Conservation (phyloP, 2,113 vertebrate genomes). For the Grallaria varia region DNA sequence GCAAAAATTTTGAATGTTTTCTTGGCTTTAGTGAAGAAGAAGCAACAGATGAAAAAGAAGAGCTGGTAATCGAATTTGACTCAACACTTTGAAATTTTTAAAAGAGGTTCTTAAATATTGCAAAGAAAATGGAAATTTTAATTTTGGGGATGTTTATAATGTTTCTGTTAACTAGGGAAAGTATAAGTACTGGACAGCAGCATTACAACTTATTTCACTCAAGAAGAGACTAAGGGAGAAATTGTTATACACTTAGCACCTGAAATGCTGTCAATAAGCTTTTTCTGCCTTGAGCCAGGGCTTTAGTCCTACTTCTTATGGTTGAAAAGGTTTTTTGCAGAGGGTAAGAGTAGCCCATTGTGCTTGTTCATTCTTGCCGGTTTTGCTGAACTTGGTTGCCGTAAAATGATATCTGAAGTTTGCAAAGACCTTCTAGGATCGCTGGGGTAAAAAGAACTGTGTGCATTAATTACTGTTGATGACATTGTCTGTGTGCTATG, state of each 20-base stretch:
- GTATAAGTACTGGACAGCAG: background rate
- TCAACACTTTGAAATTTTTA: background rate
- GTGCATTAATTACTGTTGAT: background rate
- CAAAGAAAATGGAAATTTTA: background rate
- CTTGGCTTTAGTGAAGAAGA: background rate
- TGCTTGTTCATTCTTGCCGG: background rate
- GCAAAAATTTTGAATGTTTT: background rate
- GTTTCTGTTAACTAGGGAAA: background rate
- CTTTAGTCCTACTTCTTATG: background rate
- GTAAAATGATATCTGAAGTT: background rate
- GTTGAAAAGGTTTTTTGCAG: background rate
- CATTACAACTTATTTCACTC: background rate
- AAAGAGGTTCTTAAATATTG: background rate
- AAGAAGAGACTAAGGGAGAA: background rate
- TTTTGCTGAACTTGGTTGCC: background rate
- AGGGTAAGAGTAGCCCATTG: background rate
- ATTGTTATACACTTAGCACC: background rate
- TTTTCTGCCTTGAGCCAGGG: background rate
- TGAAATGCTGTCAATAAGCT: background rate
- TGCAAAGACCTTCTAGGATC: background rate
- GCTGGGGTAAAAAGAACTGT: background rate
- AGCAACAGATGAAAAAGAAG: background rate
- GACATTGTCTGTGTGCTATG: background rate
- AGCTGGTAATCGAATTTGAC: background rate
- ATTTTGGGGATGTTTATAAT: background rate